phyloP scores from a whole-genome alignment of 1,140 invertebrate genomes.

The Polyergus mexicanus region DNA sequence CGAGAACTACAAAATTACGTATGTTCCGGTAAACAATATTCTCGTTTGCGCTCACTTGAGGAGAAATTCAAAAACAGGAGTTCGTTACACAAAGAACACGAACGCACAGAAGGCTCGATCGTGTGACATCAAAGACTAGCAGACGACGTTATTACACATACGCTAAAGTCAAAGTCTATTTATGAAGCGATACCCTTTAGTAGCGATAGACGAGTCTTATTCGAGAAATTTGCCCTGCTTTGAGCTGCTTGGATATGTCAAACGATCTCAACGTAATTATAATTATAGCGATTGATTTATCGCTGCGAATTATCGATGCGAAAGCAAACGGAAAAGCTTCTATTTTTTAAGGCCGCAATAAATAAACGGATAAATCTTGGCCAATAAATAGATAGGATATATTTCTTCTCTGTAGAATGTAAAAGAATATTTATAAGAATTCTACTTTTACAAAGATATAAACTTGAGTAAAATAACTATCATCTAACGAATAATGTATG shows the following conservation, averaged over 20 bases:
- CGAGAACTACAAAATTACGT: neutral
- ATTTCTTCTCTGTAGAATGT: neutral
- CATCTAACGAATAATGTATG: neutral
- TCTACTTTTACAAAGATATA: neutral
- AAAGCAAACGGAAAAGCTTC: slow-evolving; percentile 21
- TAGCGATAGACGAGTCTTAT: slow-evolving; percentile 29
- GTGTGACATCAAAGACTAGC: slow-evolving; percentile 46
- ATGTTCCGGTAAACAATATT: neutral
- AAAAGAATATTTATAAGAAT: neutral
- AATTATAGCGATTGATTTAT: slow-evolving; percentile 19
- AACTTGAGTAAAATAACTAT: slow-evolving; percentile 20
- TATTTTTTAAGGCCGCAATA: neutral
- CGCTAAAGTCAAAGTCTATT: slow-evolving; percentile 56
- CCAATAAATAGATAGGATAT: neutral
- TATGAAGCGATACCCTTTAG: slow-evolving; percentile 24
- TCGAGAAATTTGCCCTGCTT: neutral
- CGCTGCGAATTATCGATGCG: too few relatives aligned
- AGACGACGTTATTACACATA: slow-evolving; percentile 31
- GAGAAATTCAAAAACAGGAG: neutral
- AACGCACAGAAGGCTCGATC: neutral
- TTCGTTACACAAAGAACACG: slow-evolving; percentile 24
- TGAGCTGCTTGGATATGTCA: neutral
- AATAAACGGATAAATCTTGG: neutral
- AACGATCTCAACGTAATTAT: slow-evolving; percentile 46
- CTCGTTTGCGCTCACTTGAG: neutral